Evolutionary conservation across 2,888 invertebrate species (phyloP).

Genomic region (Itoplectis maculator): DNA sequence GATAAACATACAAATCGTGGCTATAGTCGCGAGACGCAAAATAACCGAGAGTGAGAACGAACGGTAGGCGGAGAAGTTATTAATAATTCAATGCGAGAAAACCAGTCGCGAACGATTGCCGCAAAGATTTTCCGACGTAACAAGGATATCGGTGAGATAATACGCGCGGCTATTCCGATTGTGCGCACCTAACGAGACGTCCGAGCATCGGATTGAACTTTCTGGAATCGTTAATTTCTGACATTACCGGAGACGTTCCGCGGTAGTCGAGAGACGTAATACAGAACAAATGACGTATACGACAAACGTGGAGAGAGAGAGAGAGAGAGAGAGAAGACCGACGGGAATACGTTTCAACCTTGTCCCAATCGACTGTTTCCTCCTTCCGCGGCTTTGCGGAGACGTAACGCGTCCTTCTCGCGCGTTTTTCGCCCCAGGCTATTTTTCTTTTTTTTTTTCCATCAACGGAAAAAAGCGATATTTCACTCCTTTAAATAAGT

Average conservation of each 20-base stretch:
- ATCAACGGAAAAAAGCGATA: not conserved
- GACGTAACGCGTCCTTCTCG: not conserved
- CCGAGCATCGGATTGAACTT: conserved; percentile 1
- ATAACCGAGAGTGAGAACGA: not conserved
- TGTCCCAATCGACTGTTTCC: not conserved
- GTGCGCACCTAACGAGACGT: not conserved
- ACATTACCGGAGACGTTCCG: not conserved
- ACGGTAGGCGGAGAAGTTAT: not conserved
- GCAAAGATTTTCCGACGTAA: not conserved
- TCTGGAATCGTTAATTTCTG: conserved; percentile 4
- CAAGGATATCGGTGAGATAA: not conserved
- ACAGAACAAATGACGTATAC: not conserved
- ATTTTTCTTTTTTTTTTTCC: not conserved
- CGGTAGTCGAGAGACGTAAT: not conserved
- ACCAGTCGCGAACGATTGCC: not conserved
- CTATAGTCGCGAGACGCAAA: not conserved
- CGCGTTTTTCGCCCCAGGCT: not conserved
- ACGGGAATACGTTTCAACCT: not conserved
- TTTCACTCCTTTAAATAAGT: conserved; percentile 2
- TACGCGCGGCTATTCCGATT: not conserved
- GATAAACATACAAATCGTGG: too few species aligned
- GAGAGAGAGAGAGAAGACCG: not conserved
- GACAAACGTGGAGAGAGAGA: too few species aligned
- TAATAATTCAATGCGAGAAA: not conserved
- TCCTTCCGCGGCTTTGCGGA: not conserved